Evolutionary conservation across 2,797 vertebrate genomes (phyloP), one percentile per base, ranked within the genome.

Genomic region (Cirrhinus mrigala): DNA sequence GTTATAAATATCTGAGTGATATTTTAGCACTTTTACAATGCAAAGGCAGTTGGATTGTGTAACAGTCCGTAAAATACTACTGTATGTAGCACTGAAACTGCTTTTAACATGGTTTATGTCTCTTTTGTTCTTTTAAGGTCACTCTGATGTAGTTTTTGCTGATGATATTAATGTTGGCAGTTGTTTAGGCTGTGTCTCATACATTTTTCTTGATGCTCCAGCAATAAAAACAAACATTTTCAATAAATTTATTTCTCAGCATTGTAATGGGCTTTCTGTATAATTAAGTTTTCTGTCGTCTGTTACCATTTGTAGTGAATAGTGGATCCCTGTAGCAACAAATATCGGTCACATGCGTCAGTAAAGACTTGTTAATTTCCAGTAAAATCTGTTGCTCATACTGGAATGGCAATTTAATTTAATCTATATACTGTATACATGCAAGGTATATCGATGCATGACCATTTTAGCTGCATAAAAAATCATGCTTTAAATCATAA

Each of bases 1-100:
- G 15, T 83, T 68, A 29, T 58, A 84, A 62, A 73, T 58, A 29
- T 81, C 56, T 2, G n/a, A 44, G 50, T 68, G 66, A 56, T 75
- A 75, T 84, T 77, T 71, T 77, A n/a, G 27, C 70, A 77, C 82
- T 77, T 84, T 76, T 37, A 70, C 33, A 33, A 69, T 70, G 70
- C 60, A 27, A 71, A 10, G 18, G 18, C 48, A 52, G 44, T 37
- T 46, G 48, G 24, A 29, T 62, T 75, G 44, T 48, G 44, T 29
- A 33, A 6, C 54, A 44, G 33, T 54, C n/a, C 0, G 27, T 70
- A 56, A 27, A 54, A 1, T 20, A 58, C 33, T 58, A 16, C 62
- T 64, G 62, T 64, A 81, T n/a, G 37, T 81, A 54, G 33, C 79
- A 83, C 70, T 52, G 8, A 48, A 66, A 75, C 44, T 20, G 14